Evolutionary conservation across 30 jellyfish, hydroid and myxozoan genomes (phyloP), one percentile per base, ranked within the genome.

Genomic region (Phacellophora camtschatica): DNA sequence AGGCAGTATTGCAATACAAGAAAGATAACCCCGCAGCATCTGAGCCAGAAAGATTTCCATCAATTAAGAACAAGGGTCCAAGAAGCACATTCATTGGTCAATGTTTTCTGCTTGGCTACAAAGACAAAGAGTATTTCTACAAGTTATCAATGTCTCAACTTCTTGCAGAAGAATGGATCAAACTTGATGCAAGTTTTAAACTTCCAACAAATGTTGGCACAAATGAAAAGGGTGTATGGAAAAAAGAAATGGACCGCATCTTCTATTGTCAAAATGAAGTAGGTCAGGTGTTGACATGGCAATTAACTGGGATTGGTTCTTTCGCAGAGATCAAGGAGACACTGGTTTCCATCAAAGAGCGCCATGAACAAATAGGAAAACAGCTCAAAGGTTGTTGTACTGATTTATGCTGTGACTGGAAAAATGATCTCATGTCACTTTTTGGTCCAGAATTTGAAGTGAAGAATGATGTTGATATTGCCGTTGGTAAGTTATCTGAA

Each of bases 281-380:
- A 11, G 95, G 95, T 16, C 98, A 92, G 43, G 95, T 92, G 31
- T 25, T 92, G 62, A 66, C 98, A 16, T 92, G 98, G 98, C 90
- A 93, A 49, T 75, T 92, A 8, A 74, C 95, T 45, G 87, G 92
- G 34, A 45, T 77, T 48, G 85, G 74, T 16, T 32, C 58, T 8
- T 84, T 92, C 56, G 85, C 59, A 5, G 98, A 92, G 71, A 83
- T 80, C 1, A 77, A 81, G 51, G 89, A 63, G 37, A 72, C 89
- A 9, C 88, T 92, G 6, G 35, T 61, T n/a, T 86, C 88, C 5
- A 69, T 85, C 0, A 86, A 84, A 37, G 95, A 92, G 18, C 55
- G 98, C 36, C 98, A 92, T 77, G 85, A 77, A 42, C 94, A 92
- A 57, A 63, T 62, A 18, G 85, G 84, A 19, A 85, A 77, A 28